These are phyloP conservation scores for Hymenochirus boettgeri DNA, from an alignment of 2,113 vertebrate species.

Conservation along the genomic window DNA sequence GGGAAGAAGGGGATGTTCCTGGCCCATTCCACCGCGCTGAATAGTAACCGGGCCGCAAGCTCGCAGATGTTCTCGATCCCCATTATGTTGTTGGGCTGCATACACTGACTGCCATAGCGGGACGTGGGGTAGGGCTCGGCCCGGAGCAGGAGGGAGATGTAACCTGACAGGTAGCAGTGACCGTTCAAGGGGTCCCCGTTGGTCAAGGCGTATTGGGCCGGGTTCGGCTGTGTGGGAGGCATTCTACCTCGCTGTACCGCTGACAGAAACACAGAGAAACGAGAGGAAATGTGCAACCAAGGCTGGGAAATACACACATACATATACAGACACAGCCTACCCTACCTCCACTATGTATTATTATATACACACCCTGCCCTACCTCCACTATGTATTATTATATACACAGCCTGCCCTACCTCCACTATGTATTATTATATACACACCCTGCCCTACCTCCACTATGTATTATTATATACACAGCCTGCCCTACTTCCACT, in stretches of 20 bases:
- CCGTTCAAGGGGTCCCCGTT: conserved; percentile 97
- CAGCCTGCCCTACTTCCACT: no score
- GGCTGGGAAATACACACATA: conserved; percentile 74
- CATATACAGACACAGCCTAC: no score
- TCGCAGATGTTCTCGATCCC: conserved; percentile 98
- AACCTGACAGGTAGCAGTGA: conserved; percentile 98
- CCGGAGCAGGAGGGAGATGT: conserved; percentile 94
- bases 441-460: no score
- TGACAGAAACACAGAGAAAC: conserved; percentile 96
- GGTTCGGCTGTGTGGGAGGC: conserved; percentile 97
- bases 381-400: no score
- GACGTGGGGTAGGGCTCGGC: conserved; percentile 94
- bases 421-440: no score
- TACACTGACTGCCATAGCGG: conserved; percentile 94
- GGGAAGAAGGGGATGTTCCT: conserved; percentile 99
- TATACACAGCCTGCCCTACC: no score
- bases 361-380: no score
- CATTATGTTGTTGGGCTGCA: conserved; percentile 97
- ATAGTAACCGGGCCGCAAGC: conserved; percentile 94
- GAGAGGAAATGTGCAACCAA: conserved; percentile 99
- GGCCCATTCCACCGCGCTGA: conserved; percentile 99
- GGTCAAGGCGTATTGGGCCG: conserved; percentile 96
- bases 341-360: no score
- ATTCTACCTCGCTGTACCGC: conserved; percentile 99
- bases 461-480: no score